A percentile compares a stretch with the other conserved stretches of the same genome.
These are phyloP conservation scores for Mesochorus sp. DNA, from an alignment of 2,888 invertebrate genomes.

Conservation along the genomic window DNA sequence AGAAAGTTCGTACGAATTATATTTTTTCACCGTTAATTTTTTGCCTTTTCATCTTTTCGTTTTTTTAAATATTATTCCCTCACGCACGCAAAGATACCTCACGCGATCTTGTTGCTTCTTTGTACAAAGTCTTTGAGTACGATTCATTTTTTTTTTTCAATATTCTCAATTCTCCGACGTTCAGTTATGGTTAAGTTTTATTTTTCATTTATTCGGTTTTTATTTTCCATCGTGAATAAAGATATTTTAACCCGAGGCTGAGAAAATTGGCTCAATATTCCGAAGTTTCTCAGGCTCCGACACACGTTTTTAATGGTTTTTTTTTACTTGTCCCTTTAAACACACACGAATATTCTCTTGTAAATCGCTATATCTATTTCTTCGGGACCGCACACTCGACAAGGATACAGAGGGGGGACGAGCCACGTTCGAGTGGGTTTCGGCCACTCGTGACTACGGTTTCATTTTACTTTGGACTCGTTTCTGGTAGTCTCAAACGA, in stretches of 20 bases:
- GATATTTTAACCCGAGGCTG: constrained; percentile 32
- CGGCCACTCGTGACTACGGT: constrained; percentile 3
- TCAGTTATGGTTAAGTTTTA: constrained; percentile 13
- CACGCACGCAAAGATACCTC: constrained; percentile 38
- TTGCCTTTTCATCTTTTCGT: not conserved
- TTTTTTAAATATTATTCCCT: not conserved
- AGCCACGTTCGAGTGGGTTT: constrained; percentile 22
- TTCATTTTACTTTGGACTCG: no score
- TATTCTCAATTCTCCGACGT: constrained; percentile 3
- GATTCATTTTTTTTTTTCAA: not conserved
- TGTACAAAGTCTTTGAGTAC: constrained; percentile 9
- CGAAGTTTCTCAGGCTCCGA: constrained; percentile 31
- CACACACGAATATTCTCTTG: no score
- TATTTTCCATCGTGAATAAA: not conserved
- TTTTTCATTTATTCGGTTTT: not conserved
- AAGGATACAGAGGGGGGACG: constrained; percentile 14
- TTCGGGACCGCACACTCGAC: constrained; percentile 30
- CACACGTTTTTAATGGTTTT: not conserved
- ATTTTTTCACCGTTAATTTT: no score
- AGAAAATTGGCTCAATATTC: not conserved
- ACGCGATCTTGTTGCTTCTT: constrained; percentile 53
- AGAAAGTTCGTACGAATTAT: not conserved
- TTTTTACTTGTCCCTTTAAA: not conserved
- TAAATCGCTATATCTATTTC: constrained; percentile 30
- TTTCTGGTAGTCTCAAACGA: no score